Conservation (phyloP, 2,797 vertebrate genomes). For the Florisuga fusca region DNA sequence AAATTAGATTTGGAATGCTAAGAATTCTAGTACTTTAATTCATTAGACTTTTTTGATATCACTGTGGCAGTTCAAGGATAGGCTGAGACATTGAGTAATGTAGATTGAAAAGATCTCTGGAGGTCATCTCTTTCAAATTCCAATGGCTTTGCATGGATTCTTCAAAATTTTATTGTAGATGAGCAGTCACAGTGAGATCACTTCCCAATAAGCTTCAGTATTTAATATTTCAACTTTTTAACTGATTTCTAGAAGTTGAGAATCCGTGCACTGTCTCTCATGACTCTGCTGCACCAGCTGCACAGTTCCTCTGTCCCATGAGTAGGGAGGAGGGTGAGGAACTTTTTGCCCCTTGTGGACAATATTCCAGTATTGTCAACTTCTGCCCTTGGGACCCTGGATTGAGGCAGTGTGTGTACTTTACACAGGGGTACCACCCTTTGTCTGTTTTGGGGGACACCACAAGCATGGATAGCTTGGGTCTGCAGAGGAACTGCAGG, state of each 20-base stretch:
- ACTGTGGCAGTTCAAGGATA: background rate
- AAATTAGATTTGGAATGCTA: background rate
- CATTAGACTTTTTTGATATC: background rate
- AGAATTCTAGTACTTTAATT: background rate
- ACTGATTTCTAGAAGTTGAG: background rate
- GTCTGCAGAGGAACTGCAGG: background rate
- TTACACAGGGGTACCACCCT: background rate
- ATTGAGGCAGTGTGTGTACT: background rate
- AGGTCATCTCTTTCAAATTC: background rate
- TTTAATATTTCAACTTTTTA: background rate
- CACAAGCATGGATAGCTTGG: background rate
- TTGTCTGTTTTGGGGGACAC: background rate
- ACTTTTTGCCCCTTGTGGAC: background rate
- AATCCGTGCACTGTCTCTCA: background rate
- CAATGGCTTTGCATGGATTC: background rate
- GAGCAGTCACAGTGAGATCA: background rate
- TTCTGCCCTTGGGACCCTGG: background rate
- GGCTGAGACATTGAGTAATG: background rate
- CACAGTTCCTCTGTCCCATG: background rate
- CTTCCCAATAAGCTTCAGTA: background rate
- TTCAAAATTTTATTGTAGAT: background rate
- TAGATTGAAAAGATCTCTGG: background rate
- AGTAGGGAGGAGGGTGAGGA: background rate
- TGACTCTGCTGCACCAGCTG: background rate
- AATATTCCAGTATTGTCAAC: background rate